Evolutionary conservation across 2,888 invertebrate genomes (phyloP).

Genomic region (Heliconius erato): DNA sequence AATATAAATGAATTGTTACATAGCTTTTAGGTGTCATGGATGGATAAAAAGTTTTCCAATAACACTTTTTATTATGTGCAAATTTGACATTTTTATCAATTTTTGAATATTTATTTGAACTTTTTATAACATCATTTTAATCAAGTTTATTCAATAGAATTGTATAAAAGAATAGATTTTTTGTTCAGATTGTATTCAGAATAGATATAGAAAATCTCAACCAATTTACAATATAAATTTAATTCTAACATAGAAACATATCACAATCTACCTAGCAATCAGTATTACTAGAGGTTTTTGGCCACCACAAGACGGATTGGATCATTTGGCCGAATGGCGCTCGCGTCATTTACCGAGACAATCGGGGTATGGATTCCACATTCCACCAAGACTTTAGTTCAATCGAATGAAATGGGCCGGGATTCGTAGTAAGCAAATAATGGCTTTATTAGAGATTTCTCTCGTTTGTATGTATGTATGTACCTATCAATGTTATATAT

Average conservation of each 20-base stretch:
- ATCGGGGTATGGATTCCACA: slow-evolving; percentile 33
- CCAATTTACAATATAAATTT: not conserved
- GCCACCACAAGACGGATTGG: slow-evolving; percentile 43
- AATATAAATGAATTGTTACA: no score
- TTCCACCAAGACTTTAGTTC: slow-evolving; percentile 27
- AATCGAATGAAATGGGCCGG: slow-evolving; percentile 15
- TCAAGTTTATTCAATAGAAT: no score
- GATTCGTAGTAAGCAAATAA: slow-evolving; percentile 4
- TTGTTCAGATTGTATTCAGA: no score
- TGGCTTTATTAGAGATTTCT: not conserved
- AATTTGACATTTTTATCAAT: no score
- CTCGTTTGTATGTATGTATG: not conserved
- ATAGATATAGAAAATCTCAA: not conserved
- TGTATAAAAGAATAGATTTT: no score
- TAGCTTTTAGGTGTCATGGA: no score
- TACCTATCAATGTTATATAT: not conserved
- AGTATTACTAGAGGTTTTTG: slow-evolving; percentile 28
- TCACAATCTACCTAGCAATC: slow-evolving; percentile 29
- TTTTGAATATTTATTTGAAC: no score
- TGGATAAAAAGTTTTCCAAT: no score
- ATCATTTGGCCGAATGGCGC: slow-evolving; percentile 45
- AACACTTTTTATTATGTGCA: no score
- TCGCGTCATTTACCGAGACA: slow-evolving; percentile 46
- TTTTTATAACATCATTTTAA: no score
- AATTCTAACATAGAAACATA: not conserved